Evolutionary conservation across 2,797 vertebrate species (phyloP).

Genomic region (Micropoecilia bifurca): DNA sequence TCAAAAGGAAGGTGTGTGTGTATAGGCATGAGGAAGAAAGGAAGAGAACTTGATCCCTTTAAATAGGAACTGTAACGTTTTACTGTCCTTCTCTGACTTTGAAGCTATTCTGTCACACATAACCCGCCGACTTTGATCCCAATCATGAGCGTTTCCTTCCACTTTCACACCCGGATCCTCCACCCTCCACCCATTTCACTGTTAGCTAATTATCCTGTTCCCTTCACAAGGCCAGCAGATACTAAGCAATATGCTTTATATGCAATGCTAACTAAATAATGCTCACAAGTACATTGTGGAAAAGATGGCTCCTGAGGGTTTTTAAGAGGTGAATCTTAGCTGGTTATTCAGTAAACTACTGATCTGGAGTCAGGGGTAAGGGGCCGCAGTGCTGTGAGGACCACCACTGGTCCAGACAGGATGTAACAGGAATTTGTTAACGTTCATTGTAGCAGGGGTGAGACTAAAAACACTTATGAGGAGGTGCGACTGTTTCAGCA

Average conservation of each 20-base stretch:
- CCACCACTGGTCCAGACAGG: slow-evolving; percentile 47
- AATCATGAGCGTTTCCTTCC: slow-evolving; percentile 28
- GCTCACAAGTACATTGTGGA: background rate
- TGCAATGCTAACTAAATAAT: background rate
- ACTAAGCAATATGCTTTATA: slow-evolving; percentile 59
- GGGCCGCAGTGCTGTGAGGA: background rate
- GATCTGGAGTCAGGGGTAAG: background rate
- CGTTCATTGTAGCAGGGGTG: slow-evolving; percentile 53
- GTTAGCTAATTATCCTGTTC: slow-evolving; percentile 22
- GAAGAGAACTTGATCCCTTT: background rate
- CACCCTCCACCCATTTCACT: slow-evolving; percentile 15
- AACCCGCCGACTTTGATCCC: slow-evolving; percentile 66
- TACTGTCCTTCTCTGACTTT: slow-evolving; percentile 42
- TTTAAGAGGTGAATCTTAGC: background rate
- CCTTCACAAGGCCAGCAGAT: slow-evolving; percentile 46
- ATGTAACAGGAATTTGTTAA: slow-evolving; percentile 66
- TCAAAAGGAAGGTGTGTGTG: background rate
- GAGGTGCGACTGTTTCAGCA: slow-evolving; percentile 65
- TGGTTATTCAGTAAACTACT: background rate
- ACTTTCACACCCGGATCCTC: slow-evolving; percentile 63
- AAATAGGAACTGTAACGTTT: slow-evolving; percentile 10
- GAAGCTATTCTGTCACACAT: slow-evolving; percentile 65
- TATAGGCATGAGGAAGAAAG: background rate
- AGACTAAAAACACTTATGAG: slow-evolving; percentile 55
- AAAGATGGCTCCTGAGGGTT: background rate